Evolutionary conservation across 2,797 vertebrate genomes (phyloP).

Genomic region (Coregonus sp.): DNA sequence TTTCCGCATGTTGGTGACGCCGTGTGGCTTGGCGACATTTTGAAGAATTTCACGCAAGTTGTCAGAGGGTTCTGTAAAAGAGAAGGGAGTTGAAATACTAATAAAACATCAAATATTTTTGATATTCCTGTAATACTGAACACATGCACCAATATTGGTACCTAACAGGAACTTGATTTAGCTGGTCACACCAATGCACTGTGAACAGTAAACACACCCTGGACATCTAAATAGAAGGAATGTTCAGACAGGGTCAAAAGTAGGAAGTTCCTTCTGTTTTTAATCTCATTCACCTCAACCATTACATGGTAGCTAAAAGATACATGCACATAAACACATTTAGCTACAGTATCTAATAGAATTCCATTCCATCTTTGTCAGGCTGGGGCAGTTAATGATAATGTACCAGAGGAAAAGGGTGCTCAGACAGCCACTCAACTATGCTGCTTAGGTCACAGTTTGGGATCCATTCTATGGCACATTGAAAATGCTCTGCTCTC

Average conservation of each 20-base stretch:
- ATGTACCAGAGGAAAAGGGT: neutral
- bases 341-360: neutral
- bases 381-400: neutral
- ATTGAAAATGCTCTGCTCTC: neutral
- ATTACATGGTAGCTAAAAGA: neutral
- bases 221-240: neutral
- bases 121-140: conserved; percentile 54
- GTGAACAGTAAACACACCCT: conserved; percentile 2
- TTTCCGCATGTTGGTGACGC: conserved; percentile 99
- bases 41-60: conserved; percentile 98
- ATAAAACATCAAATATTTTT: conserved; percentile 20
- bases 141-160: conserved; percentile 40
- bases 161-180: conserved; percentile 55
- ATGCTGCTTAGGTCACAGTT: neutral
- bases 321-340: neutral
- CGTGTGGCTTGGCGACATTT: conserved; percentile 96
- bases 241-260: neutral
- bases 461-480: neutral
- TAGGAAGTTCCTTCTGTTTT: neutral
- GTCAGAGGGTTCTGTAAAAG: conserved; percentile 87
- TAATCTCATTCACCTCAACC: neutral
- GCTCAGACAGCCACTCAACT: neutral
- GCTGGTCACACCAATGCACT: neutral
- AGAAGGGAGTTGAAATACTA: conserved; percentile 32
- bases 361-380: neutral